Evolutionary conservation across 1,140 invertebrate species (phyloP), one percentile per base, ranked within the genome.

Genomic region (Vanessa tameamea): DNA sequence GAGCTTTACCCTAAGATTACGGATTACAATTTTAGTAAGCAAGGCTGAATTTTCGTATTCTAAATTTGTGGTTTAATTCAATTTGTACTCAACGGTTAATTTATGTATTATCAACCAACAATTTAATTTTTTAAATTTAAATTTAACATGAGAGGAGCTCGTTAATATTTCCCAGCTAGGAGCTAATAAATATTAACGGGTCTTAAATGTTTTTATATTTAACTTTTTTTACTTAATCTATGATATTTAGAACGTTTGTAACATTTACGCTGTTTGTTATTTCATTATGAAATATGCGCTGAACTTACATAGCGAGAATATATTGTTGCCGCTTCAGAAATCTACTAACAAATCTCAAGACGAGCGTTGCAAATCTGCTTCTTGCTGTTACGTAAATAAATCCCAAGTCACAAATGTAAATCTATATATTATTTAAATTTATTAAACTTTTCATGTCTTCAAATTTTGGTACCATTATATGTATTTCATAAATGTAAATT

Each of bases 351-450:
- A 82, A 85, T 82, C 77, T 80, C 69, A 69, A 72, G 76, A 76
- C 75, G 78, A 82, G 73, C 70, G 77, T 75, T 81, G 67, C 80
- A 85, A 87, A 85, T 81, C 83, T 80, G 78, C 75, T 82, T 73
- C 78, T 82, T 81, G 78, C 77, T 78, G 81, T 78, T 82, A 31
- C 57, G 23, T 37, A n/a, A 31, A 15, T 61, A 61, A 37, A 31
- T 61, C 31, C 31, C 83, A 81, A 55, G 53, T 57, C 53, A 83
- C 77, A 80, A 77, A 75, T 76, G 80, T 86, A 88, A 61, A 61
- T 82, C 84, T 84, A 87, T 80, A 82, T 85, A 77, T 31, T 14
- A 71, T 73, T 77, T 84, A 43, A 43, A 9, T 43, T 43, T 43
- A 43, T 43, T 11, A 43, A 43, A 43, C 37, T 8, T 9, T 43